Base-by-base conservation (phyloP, 1,140 invertebrate species). In the Helicoverpa armigera region DNA sequence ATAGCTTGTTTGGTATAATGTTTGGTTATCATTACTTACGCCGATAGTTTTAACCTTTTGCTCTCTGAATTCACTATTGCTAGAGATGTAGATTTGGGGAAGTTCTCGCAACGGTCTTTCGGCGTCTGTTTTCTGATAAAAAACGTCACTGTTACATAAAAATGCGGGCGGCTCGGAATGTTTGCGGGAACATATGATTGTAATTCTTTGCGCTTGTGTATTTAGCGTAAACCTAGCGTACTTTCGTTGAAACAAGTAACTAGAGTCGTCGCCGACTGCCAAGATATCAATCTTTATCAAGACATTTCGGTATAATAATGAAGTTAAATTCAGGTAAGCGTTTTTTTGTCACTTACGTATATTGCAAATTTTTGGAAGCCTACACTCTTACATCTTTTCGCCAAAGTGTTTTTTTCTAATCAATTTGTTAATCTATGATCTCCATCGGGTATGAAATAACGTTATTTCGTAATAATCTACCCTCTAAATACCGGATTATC, bases 1-100 rank as follows among this genome's bases (percentile, higher is more conserved):
- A 87, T 89, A 87, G 89, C 88, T 88, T 89, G 89, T 88, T 89
- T 77, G 61, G 88, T 70, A 82, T 83, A 92, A 87, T 93, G 92
- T 93, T 93, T 94, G 91, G 91, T 92, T 94, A 90, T 88, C 87
- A 87, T 85, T 86, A 82, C 82, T 87, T 87, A 90, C 84, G 88
- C 92, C 89, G 85, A 90, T 91, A 90, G 82, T 90, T 91, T 91
- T 93, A 94, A 91, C 89, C 87, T 92, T 92, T 90, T 89, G 85
- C 85, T 84, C 83, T 84, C 85, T 90, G 76, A 86, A 90, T 90
- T 90, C 84, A 81, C 83, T 88, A 81, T 88, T 89, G 87, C 82
- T 91, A 87, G 85, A 83, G 79, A 86, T 87, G 85, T 89, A 90
- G 86, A 84, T 80, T 82, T 85, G 81, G 82, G 82, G 91, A 89